Evolutionary conservation across 2,888 invertebrate species (phyloP).

Genomic region (Rhopalosiphum nymphaeae): DNA sequence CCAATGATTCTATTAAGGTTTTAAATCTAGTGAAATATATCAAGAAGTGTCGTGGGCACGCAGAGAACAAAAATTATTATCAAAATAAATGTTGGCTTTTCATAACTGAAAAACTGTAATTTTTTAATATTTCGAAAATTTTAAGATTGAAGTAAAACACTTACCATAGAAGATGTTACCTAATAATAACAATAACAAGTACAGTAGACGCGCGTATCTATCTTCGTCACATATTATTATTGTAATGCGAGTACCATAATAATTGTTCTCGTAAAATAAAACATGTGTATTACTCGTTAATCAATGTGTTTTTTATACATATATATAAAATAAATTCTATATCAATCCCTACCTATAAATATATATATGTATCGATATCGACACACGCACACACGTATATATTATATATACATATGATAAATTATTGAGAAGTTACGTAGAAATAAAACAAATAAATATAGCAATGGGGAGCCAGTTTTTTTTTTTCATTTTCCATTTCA

Average conservation of each 20-base stretch:
- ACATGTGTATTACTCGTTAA: conserved; percentile 47
- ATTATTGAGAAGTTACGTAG: conserved; percentile 49
- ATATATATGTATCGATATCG: neutral
- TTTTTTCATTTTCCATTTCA: conserved; percentile 49
- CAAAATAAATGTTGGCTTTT: too few species aligned
- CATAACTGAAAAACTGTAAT: too few species aligned
- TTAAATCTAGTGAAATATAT: neutral
- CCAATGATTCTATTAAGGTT: neutral
- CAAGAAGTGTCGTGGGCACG: neutral
- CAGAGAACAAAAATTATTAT: neutral
- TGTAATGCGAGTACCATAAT: conserved; percentile 27
- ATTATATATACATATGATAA: conserved; percentile 33
- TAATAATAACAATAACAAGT: neutral
- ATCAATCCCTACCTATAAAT: neutral
- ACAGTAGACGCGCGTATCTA: neutral
- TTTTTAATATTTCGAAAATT: neutral
- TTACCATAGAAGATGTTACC: neutral
- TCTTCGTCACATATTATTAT: conserved; percentile 25
- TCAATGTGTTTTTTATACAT: conserved; percentile 36
- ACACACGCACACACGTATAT: neutral
- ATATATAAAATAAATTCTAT: conserved; percentile 1
- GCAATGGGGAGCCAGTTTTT: conserved; percentile 48
- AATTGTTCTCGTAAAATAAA: conserved; percentile 52
- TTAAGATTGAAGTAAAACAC: neutral
- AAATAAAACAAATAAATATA: conserved; percentile 37